These are phyloP conservation scores for Agrotis puta DNA, from an alignment of 2,888 invertebrate genomes.

Conservation along the genomic window DNA sequence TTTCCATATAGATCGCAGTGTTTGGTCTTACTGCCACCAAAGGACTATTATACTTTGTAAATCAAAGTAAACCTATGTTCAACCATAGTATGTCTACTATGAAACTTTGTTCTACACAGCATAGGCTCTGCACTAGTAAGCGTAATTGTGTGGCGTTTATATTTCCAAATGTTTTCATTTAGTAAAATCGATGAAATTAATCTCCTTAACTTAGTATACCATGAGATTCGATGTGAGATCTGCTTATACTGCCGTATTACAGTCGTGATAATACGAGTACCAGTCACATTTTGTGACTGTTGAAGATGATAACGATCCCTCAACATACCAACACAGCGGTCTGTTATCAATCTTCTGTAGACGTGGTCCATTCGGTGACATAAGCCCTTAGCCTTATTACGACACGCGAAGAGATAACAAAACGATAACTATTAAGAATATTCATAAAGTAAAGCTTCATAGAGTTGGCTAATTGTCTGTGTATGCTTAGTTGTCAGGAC, in stretches of 20 bases:
- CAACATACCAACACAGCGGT: conserved; percentile 5
- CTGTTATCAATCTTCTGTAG: conserved; percentile 34
- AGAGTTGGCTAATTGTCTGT: not conserved
- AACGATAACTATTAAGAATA: conserved; percentile 2
- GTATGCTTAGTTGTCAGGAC: too few relatives aligned
- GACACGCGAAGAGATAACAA: conserved; percentile 27
- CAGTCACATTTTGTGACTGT: not conserved
- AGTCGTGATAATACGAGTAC: not conserved
- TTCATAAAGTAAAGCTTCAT: not conserved
- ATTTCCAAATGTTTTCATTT: not conserved
- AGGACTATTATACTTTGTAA: not conserved
- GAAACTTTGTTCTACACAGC: not conserved
- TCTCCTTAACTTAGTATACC: too few relatives aligned
- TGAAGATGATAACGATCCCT: not conserved
- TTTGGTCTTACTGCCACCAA: conserved; percentile 1
- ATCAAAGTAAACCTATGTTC: not conserved
- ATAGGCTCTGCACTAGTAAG: conserved; percentile 3
- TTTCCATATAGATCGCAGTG: not conserved
- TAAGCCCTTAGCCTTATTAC: conserved; percentile 26
- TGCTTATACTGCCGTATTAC: not conserved
- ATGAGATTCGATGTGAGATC: not conserved
- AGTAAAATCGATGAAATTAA: not conserved
- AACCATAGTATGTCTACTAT: not conserved
- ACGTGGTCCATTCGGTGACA: conserved; percentile 16
- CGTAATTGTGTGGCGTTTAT: not conserved